phyloP scores from a whole-genome alignment of 2,113 vertebrate species.

The Zonotrichia leucophrys region DNA sequence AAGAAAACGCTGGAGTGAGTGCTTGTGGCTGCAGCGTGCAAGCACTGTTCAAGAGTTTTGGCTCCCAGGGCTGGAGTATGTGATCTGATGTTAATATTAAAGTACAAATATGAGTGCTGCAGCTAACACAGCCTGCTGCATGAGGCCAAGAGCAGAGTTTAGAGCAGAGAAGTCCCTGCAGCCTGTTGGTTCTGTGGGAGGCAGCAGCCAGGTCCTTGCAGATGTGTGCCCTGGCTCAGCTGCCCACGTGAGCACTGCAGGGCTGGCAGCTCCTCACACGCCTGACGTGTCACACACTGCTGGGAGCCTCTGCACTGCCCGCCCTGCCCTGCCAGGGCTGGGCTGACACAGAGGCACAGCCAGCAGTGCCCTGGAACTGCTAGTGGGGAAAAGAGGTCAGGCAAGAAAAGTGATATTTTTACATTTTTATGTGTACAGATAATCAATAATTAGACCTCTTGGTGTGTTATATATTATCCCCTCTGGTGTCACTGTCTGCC shows the following conservation, averaged over 20 bases:
- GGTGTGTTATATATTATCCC: not conserved
- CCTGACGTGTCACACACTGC: not conserved
- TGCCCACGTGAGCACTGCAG: not conserved
- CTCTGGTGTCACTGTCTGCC: not conserved
- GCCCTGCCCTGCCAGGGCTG: not conserved
- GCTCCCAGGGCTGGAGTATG: not conserved
- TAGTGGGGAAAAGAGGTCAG: not conserved
- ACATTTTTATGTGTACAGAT: not conserved
- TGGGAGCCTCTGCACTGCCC: not conserved
- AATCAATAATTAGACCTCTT: not conserved
- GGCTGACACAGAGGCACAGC: not conserved
- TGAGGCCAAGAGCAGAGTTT: not conserved
- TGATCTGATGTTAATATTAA: slow-evolving; percentile 34
- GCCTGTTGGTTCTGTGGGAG: not conserved
- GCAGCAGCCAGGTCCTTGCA: not conserved
- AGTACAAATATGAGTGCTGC: not conserved
- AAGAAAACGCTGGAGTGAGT: not conserved
- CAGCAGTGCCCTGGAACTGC: not conserved
- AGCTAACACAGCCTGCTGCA: slow-evolving; percentile 9
- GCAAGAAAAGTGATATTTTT: not conserved
- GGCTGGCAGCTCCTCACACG: not conserved
- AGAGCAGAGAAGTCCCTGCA: not conserved
- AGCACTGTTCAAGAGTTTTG: not conserved
- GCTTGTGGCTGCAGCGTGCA: not conserved
- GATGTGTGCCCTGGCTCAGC: slow-evolving; percentile 4